Conservation (phyloP, 1,140 invertebrate species). For the Bombus picipes region DNA sequence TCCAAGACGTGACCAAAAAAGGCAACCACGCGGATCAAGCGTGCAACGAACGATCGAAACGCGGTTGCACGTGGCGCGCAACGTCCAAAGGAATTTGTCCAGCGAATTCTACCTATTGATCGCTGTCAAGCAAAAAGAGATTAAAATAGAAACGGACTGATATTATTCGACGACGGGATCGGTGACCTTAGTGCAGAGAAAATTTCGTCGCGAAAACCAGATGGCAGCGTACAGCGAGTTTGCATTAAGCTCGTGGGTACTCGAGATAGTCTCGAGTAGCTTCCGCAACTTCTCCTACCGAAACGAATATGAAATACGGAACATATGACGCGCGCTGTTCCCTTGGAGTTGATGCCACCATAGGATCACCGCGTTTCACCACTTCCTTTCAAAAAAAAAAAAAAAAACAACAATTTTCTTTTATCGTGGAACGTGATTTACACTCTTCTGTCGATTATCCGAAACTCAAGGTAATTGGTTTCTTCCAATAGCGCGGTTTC, state of each 20-base stretch:
- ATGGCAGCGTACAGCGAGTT: conserved; percentile 7
- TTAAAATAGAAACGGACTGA: background rate
- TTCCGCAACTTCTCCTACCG: conserved; percentile 11
- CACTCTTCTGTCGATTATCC: no score
- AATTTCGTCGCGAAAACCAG: background rate
- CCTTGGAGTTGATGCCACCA: no score
- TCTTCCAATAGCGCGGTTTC: no score
- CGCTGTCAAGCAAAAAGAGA: background rate
- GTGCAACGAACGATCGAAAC: background rate
- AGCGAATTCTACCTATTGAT: background rate
- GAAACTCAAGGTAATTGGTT: no score
- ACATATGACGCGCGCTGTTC: background rate
- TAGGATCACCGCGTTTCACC: no score
- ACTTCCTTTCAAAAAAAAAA: no score
- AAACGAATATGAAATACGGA: background rate
- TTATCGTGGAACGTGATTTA: no score
- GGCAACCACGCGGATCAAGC: conserved; percentile 18
- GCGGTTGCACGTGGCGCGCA: background rate
- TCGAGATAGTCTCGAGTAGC: conserved; percentile 46
- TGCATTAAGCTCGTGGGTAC: conserved; percentile 6
- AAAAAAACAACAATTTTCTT: no score
- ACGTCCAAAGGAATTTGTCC: background rate
- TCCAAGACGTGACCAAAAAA: conserved; percentile 49
- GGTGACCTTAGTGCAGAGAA: background rate
- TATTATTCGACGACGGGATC: background rate